Percentiles rank a stretch among this genome's conserved stretches.
Evolutionary conservation across 2,113 vertebrate species (phyloP).

Genomic region (Triplophysa tibetana): DNA sequence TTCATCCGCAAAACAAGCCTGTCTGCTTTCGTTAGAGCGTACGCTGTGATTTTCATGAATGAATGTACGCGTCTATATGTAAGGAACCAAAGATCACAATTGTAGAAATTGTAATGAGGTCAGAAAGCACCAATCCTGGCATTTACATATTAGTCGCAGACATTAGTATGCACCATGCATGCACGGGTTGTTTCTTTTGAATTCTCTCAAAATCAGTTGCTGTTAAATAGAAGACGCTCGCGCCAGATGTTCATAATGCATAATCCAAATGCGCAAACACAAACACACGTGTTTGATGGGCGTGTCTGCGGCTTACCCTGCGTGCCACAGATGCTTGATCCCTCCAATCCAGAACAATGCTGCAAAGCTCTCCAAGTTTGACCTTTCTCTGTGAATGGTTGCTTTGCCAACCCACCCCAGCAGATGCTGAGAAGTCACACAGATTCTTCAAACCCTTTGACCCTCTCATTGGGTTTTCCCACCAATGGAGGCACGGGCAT

Average conservation of each 20-base stretch:
- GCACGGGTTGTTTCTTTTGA: not conserved
- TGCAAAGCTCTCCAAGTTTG: slow-evolving; percentile 40
- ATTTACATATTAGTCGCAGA: not conserved
- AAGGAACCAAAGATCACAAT: not conserved
- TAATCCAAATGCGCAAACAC: slow-evolving; percentile 38
- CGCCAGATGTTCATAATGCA: slow-evolving; percentile 31
- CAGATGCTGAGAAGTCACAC: slow-evolving; percentile 68
- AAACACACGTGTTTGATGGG: slow-evolving; percentile 23
- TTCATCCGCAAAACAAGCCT: not conserved
- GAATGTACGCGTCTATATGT: not conserved
- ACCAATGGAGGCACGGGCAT: not conserved
- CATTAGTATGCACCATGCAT: not conserved
- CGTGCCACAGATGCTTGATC: slow-evolving; percentile 18
- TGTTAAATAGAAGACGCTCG: slow-evolving; percentile 27
- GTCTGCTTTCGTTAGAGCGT: not conserved
- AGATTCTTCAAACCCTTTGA: slow-evolving; percentile 62
- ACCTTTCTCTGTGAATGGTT: slow-evolving; percentile 65
- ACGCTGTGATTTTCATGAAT: not conserved
- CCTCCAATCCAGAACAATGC: slow-evolving; percentile 24
- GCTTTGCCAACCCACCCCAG: slow-evolving; percentile 66
- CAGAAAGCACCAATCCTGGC: not conserved
- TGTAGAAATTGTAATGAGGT: not conserved
- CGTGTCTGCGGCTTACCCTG: slow-evolving; percentile 11
- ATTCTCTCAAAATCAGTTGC: not conserved
- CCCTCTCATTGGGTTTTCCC: slow-evolving; percentile 54